Conservation (phyloP, 2,888 invertebrate species). For the Villa cingulata region DNA sequence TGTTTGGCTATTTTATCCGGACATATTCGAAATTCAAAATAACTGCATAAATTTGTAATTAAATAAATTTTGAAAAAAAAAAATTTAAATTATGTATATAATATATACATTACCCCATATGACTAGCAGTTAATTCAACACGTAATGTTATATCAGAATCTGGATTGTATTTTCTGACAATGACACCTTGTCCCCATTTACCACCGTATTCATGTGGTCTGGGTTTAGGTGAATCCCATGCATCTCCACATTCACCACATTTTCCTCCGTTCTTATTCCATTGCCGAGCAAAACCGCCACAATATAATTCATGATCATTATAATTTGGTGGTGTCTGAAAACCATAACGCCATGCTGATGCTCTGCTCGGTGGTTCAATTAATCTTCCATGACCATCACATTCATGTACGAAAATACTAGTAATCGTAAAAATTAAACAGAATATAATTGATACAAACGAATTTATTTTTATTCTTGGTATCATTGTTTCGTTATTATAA, state of each 20-base stretch:
- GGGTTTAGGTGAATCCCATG: slow-evolving; percentile 59
- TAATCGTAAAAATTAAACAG: background rate
- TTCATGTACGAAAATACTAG: background rate
- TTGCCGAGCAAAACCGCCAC: slow-evolving; percentile 75
- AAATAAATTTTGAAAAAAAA: background rate
- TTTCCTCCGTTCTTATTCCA: slow-evolving; percentile 70
- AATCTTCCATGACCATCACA: slow-evolving; percentile 31
- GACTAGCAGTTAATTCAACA: slow-evolving; percentile 77
- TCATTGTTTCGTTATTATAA: too few species aligned
- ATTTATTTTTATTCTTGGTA: background rate
- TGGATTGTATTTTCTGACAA: slow-evolving; percentile 63
- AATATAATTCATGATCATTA: slow-evolving; percentile 78
- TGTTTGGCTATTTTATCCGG: slow-evolving; percentile 59
- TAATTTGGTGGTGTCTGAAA: slow-evolving; percentile 80
- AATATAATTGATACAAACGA: background rate
- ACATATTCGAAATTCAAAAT: slow-evolving; percentile 73
- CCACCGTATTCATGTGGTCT: slow-evolving; percentile 74
- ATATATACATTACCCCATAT: slow-evolving; percentile 46
- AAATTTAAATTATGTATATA: background rate
- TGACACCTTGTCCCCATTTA: slow-evolving; percentile 65
- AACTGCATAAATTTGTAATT: slow-evolving; percentile 26
- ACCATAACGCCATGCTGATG: slow-evolving; percentile 79
- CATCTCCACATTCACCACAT: slow-evolving; percentile 77
- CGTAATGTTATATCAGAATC: slow-evolving; percentile 54
- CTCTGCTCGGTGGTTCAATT: slow-evolving; percentile 73